Evolutionary conservation across 2,113 vertebrate genomes (phyloP).

Genomic region (Jacana jacana): DNA sequence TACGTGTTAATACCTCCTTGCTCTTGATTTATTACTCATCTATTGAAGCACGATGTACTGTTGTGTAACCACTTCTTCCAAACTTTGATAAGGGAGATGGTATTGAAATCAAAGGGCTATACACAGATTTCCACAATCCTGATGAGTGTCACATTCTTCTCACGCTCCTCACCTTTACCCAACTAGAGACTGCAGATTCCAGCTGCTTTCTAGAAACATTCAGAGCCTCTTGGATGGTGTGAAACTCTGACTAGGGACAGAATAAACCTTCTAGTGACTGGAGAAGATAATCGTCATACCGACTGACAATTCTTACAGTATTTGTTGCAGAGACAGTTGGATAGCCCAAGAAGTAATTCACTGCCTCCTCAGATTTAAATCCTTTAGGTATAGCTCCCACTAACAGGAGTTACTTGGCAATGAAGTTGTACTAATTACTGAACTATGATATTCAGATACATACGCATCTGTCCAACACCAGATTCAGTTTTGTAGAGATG

Average conservation of each 20-base stretch:
- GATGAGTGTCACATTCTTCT: neutral
- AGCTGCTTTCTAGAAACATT: neutral
- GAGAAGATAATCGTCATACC: neutral
- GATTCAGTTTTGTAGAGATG: neutral
- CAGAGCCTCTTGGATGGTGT: neutral
- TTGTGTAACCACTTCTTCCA: neutral
- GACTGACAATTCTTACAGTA: neutral
- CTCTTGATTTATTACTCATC: neutral
- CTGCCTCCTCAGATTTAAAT: neutral
- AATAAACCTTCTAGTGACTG: neutral
- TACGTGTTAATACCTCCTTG: neutral
- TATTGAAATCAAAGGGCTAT: neutral
- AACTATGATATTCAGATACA: neutral
- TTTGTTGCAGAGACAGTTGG: neutral
- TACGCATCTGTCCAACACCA: neutral
- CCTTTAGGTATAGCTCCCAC: neutral
- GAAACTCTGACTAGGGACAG: neutral
- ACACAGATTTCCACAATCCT: neutral
- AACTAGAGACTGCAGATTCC: neutral
- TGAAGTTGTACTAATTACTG: neutral
- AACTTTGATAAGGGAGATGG: neutral
- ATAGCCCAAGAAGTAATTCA: neutral
- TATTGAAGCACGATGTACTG: neutral
- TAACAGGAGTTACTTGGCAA: neutral
- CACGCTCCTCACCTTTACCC: neutral